Evolutionary conservation across 1,140 invertebrate genomes (phyloP), one percentile per base, ranked within the genome.

Genomic region (Yoshiicerus persimilis): DNA sequence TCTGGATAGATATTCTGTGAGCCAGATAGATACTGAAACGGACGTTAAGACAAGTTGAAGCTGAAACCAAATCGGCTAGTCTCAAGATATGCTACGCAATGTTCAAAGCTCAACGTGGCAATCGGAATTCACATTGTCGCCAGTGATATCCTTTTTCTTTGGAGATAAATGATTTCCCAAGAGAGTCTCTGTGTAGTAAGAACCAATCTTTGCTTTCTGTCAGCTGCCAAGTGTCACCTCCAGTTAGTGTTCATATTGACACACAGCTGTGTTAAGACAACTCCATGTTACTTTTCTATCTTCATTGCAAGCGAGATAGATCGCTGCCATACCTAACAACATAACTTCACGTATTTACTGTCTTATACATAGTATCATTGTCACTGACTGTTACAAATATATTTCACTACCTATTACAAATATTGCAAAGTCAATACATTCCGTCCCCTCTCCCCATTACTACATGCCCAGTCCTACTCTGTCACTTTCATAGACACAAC

Each of bases 181-280:
- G 89, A 89, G 89, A 88, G 47, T 62, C 32, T 56, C 66, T 80
- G 66, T 64, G 64, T 83, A 84, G 84, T 75, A 83, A 62, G 87
- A 90, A 87, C 83, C 66, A 89, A 89, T 88, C 85, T 89, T 90
- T 88, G 87, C 87, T 90, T 88, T 86, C 85, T 90, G 84, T 90
- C 88, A 90, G 89, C 89, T 90, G 89, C 87, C 89, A 90, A 90
- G 87, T 90, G 89, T 90, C 89, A 90, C 88, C 89, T 90, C 84
- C 89, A 88, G 87, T 90, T 90, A 88, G 88, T 87, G 88, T 89
- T 89, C 89, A 75, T 89, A 86, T 86, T 87, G 87, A 88, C 87
- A 89, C 86, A 88, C 83, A 90, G 38, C 86, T 75, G 62, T 70
- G 36, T 66, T 75, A 36, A 39, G 36, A 70, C 64, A 66, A 75